These are phyloP conservation scores for Blera fallax DNA, from an alignment of 2,888 invertebrate genomes.

Conservation along the genomic window DNA sequence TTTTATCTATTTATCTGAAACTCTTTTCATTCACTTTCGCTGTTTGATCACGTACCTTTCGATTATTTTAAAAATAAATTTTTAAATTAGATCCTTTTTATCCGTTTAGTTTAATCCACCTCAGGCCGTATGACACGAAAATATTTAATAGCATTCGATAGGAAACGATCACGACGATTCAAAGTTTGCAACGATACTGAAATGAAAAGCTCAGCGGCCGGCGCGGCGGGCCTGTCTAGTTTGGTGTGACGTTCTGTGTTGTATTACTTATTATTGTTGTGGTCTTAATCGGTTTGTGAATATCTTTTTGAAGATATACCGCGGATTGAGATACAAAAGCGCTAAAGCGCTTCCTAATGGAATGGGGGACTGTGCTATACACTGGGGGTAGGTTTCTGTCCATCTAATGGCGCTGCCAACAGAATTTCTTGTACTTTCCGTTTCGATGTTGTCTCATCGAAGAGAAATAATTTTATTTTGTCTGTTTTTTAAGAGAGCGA, in stretches of 20 bases:
- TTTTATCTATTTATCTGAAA: not conserved
- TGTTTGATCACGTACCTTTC: slow-evolving; percentile 51
- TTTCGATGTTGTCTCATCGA: not conserved
- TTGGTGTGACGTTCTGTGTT: slow-evolving; percentile 18
- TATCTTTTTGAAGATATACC: slow-evolving; percentile 22
- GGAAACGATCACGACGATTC: slow-evolving; percentile 64
- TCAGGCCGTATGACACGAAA: slow-evolving; percentile 1
- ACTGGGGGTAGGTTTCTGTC: slow-evolving; percentile 1
- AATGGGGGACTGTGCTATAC: not conserved
- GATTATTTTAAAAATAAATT: slow-evolving; percentile 42
- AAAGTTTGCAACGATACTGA: slow-evolving; percentile 72
- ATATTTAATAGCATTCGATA: slow-evolving; percentile 32
- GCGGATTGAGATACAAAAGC: slow-evolving; percentile 8
- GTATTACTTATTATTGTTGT: not conserved
- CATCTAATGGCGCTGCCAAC: not conserved
- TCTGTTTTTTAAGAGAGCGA: not conserved
- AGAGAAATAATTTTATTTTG: not conserved
- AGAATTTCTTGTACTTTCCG: slow-evolving; percentile 16
- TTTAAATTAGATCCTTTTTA: slow-evolving; percentile 23
- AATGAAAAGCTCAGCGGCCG: slow-evolving; percentile 35
- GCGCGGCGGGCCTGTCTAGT: not conserved
- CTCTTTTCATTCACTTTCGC: not conserved
- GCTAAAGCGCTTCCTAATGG: slow-evolving; percentile 3
- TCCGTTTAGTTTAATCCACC: slow-evolving; percentile 25
- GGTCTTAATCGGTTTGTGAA: slow-evolving; percentile 47